phyloP scores from a whole-genome alignment of 1,140 invertebrate genomes.

The Calephelis virginiensis region DNA sequence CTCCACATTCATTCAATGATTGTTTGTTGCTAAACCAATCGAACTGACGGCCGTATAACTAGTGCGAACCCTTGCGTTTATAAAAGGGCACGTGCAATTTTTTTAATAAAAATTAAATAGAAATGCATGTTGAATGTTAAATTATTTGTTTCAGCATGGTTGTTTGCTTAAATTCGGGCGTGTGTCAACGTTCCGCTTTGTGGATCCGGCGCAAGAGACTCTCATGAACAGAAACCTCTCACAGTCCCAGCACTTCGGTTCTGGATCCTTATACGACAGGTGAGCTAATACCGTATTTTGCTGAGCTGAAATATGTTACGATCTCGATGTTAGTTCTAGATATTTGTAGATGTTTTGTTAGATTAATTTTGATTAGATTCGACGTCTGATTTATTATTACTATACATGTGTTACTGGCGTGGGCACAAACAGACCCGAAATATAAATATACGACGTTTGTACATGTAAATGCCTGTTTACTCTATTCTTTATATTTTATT shows the following conservation, averaged over 20 bases:
- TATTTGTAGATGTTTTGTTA: constrained; percentile 27
- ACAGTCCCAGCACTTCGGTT: constrained; percentile 84
- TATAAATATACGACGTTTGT: not conserved
- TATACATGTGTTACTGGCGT: constrained; percentile 21
- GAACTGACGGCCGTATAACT: too few relatives aligned
- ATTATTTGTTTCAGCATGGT: constrained; percentile 82
- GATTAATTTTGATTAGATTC: not conserved
- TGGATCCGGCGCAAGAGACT: constrained; percentile 93
- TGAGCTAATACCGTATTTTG: constrained; percentile 44
- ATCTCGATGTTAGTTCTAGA: constrained; percentile 28
- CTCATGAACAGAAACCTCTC: constrained; percentile 82
- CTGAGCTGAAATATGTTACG: constrained; percentile 21
- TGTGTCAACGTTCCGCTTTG: constrained; percentile 94
- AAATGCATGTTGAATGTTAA: not conserved
- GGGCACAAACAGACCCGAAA: too few relatives aligned
- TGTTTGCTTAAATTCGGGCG: constrained; percentile 93
- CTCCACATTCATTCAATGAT: too few relatives aligned
- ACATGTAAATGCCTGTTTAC: too few relatives aligned
- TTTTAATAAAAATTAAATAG: too few relatives aligned
- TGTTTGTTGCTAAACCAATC: too few relatives aligned
- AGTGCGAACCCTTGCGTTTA: too few relatives aligned
- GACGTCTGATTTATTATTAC: not conserved
- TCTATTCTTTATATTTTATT: not conserved
- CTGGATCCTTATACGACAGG: constrained; percentile 89
- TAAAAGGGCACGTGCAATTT: too few relatives aligned